Evolutionary conservation across 2,113 vertebrate genomes (phyloP), one percentile per base, ranked within the genome.

Genomic region (Phalacrocorax aristotelis): DNA sequence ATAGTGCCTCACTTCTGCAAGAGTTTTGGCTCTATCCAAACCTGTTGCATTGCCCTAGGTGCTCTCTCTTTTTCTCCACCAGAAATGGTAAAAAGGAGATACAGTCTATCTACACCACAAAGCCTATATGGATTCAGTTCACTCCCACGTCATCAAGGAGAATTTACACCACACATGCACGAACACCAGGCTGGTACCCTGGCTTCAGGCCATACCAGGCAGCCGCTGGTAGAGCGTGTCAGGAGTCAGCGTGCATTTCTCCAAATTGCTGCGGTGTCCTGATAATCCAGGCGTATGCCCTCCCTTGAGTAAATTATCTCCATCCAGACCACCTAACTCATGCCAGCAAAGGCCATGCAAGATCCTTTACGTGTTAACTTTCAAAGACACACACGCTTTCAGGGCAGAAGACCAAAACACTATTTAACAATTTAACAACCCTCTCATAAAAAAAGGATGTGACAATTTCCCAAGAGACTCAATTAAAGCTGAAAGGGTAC

Each of bases 401-500:
- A 10, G 19, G 23, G 16, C 46, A 70, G 12, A 74, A 76, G 26
- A 55, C 48, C 60, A 55, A 81, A 90, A 72, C 49, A 32, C n/a
- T 84, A 25, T 21, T 18, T 44, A 44, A 44, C 44, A 44, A 3
- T 42, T 70, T 78, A 91, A 82, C 18, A 44, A 54, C 8, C 4
- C 13, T 85, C 30, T 40, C 38, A 38, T 38, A 38, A 38, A 38
- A 38, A 38, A 38, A 38, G 38, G 38, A 38, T 38, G 38, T 20
- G 21, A 46, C 34, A 62, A 32, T 89, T 90, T 58, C 82, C 87
- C 84, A 79, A 34, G 89, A 97, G 78, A 87, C 27, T 42, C 57
- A 95, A 94, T 93, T 95, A 96, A 94, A 97, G 48, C 58, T 89
- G 57, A 90, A 96, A 95, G 19, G 58, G 26, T 27, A 89, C 44